Conservation (phyloP, 2,888 invertebrate species). For the Eupeodes luniger region DNA sequence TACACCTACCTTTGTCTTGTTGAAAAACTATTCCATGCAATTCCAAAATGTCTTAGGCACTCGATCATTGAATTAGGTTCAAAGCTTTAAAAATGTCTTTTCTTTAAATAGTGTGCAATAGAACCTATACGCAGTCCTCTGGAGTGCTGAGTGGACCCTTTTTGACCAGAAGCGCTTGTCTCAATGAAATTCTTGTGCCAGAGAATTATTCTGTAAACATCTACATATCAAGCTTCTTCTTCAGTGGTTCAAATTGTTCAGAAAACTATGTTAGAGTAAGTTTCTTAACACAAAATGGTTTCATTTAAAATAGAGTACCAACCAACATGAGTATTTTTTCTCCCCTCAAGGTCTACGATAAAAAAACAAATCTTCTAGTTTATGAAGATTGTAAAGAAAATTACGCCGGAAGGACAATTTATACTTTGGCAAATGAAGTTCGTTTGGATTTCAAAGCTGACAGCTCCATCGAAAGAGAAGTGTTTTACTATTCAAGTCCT, state of each 20-base stretch:
- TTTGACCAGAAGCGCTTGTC: slow-evolving; percentile 84
- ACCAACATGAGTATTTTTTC: neutral
- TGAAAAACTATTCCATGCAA: no score
- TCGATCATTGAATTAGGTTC: no score
- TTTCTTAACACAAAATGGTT: neutral
- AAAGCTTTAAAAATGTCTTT: no score
- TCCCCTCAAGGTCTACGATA: slow-evolving; percentile 79
- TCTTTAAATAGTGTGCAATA: slow-evolving; percentile 79
- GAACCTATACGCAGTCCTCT: slow-evolving; percentile 87
- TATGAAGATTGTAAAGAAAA: slow-evolving; percentile 53
- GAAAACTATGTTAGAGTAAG: slow-evolving; percentile 77
- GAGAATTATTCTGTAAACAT: slow-evolving; percentile 88
- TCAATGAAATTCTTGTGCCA: slow-evolving; percentile 87
- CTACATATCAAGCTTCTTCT: slow-evolving; percentile 86
- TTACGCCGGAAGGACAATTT: slow-evolving; percentile 38
- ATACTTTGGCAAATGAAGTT: slow-evolving; percentile 78
- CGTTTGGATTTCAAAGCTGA: slow-evolving; percentile 71
- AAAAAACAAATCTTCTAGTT: slow-evolving; percentile 77
- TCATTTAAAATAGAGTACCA: no score
- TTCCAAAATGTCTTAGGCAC: no score
- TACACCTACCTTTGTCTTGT: no score
- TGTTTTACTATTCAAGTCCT: slow-evolving; percentile 78
- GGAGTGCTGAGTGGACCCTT: slow-evolving; percentile 86
- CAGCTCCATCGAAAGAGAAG: fast-evolving
- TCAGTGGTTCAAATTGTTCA: slow-evolving; percentile 76